Evolutionary conservation across 2,113 vertebrate genomes (phyloP).

Genomic region (Paramisgurnus dabryanus): DNA sequence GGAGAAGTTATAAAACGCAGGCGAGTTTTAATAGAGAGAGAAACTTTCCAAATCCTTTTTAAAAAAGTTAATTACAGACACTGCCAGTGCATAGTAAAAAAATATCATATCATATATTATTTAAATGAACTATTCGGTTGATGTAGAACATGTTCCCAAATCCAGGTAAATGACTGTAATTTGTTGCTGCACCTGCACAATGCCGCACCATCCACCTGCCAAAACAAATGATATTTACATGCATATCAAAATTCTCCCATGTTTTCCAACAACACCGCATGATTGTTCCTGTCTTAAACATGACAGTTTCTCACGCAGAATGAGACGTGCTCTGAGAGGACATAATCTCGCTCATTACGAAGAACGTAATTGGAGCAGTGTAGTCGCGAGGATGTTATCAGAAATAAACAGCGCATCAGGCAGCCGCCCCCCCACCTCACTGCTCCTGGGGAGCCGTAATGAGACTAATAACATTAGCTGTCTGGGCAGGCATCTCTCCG

Average conservation of each 20-base stretch:
- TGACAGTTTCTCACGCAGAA: background rate
- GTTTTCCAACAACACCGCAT: background rate
- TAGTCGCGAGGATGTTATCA: constrained; percentile 30
- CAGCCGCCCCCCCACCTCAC: constrained; percentile 36
- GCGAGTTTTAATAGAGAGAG: constrained; percentile 34
- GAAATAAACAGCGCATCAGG: constrained; percentile 57
- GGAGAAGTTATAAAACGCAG: constrained; percentile 7
- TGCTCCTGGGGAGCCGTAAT: constrained; percentile 31
- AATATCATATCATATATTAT: no score
- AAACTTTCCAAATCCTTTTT: constrained; percentile 23
- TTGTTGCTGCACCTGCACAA: background rate
- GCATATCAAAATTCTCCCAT: constrained; percentile 1
- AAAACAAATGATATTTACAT: background rate
- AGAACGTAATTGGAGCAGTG: constrained; percentile 37
- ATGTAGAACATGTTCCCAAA: no score
- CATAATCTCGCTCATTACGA: constrained; percentile 19
- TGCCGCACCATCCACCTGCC: background rate
- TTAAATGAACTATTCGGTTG: no score
- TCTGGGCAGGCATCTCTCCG: constrained; percentile 33
- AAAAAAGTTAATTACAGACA: constrained; percentile 1
- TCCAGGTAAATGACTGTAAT: background rate
- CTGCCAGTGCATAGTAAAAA: constrained; percentile 5
- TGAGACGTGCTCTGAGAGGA: constrained; percentile 3
- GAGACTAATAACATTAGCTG: constrained; percentile 52
- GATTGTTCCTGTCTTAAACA: constrained; percentile 26